Base-by-base conservation (phyloP, 2,888 invertebrate genomes). In the Meta bourneti region DNA sequence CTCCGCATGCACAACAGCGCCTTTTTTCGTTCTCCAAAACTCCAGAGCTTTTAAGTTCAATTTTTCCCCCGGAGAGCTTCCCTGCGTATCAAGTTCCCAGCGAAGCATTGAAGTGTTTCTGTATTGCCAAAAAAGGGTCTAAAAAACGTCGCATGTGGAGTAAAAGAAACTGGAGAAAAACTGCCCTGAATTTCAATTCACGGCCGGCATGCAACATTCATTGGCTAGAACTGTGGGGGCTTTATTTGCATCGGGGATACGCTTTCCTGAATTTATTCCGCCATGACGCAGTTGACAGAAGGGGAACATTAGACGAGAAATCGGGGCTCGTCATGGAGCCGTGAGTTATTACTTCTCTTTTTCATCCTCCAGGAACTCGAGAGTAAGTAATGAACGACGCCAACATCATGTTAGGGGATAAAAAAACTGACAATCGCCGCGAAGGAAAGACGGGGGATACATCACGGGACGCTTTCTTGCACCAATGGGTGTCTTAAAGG, bases 101-200 rank as follows among this genome's bases (percentile, higher is more conserved):
- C 71, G 11, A 82, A 82, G 71, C 61, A 19, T 71, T 13, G 4
- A 34, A 51, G 19, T 51, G 48, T 83, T 74, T 54, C 34, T 54
- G 51, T 74, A 20, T 20, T 5, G n/a, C 4, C 20, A 34, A 74
- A 11, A 19, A 11, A 19, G 71, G 13, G 70, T 49, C 6, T 52
- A 72, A 74, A 72, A n/a, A 72, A 74, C 71, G 52, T 52, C 5
- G 70, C 48, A 19, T 48, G n/a, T n/a, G 49, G 52, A 52, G 20
- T n/a, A 13, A 19, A 52, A 78, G 52, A n/a, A 20, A 78, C 16
- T n/a, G 51, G 54, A 11, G 49, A 34, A 52, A 72, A 54, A 85
- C 84, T 75, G 75, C 69, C 69, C 77, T 85, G 85, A 85, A 85
- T 85, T 85, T 85, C 85, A 85, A 77, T 85, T 77, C 54, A 77